Conservation (phyloP, 2,797 vertebrate species). For the Hybognathus amarus region DNA sequence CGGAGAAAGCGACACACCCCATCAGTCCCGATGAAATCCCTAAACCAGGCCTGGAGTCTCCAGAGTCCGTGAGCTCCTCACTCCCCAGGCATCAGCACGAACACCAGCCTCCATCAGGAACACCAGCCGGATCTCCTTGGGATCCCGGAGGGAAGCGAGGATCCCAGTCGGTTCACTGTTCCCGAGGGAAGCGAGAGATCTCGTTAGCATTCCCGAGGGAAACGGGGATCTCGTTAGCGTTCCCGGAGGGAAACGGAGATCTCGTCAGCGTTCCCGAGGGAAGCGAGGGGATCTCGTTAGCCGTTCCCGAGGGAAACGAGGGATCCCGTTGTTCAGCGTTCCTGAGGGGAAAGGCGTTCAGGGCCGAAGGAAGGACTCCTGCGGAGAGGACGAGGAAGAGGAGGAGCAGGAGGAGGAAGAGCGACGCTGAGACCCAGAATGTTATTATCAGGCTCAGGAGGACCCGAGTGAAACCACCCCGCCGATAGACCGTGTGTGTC, state of each 20-base stretch:
- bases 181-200: conserved; percentile 28
- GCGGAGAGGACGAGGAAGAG: conserved; percentile 71
- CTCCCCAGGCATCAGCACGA: background rate
- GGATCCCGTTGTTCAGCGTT: conserved; percentile 25
- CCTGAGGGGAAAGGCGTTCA: conserved; percentile 39
- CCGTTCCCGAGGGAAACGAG: conserved; percentile 66
- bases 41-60: conserved; percentile 3
- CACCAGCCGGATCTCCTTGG: background rate
- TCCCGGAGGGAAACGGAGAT: conserved; percentile 35
- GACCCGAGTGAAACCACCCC: conserved; percentile 32
- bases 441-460: conserved; percentile 5
- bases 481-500: background rate
- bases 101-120: conserved; percentile 7
- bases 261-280: conserved; percentile 5
- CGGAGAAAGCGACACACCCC: conserved; percentile 40
- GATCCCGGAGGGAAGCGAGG: conserved; percentile 68
- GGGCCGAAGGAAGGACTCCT: conserved; percentile 63
- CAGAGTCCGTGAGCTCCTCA: background rate
- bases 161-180: too few species aligned
- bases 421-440: conserved; percentile 65
- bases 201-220: conserved; percentile 58
- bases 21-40: background rate
- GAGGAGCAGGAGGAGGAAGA: conserved; percentile 54
- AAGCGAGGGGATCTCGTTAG: conserved; percentile 20
- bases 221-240: conserved; percentile 58